phyloP scores from a whole-genome alignment of 1,140 invertebrate genomes.

The Drosophila pandora region DNA sequence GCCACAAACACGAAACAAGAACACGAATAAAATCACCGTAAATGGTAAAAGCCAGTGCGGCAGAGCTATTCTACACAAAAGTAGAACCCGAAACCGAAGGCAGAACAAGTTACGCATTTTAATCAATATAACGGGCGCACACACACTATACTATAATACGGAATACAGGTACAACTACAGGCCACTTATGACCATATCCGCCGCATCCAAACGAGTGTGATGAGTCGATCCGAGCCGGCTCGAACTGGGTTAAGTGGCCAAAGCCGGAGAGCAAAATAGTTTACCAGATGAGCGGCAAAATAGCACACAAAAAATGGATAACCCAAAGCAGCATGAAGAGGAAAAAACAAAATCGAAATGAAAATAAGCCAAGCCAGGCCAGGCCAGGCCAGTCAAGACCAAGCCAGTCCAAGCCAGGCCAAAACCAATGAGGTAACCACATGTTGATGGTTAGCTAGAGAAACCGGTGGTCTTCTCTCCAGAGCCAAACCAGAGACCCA shows the following conservation, averaged over 20 bases:
- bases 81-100: conserved; percentile 64
- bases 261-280: conserved; percentile 61
- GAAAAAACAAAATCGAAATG: conserved; percentile 61
- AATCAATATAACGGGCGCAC: conserved; percentile 76
- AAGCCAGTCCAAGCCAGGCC: conserved; percentile 17
- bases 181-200: conserved; percentile 54
- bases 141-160: conserved; percentile 2
- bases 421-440: conserved; percentile 71
- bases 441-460: conserved; percentile 48
- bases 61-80: conserved; percentile 34
- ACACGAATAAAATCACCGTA: conserved; percentile 49
- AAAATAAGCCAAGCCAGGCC: conserved; percentile 60
- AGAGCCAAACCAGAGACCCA: conserved; percentile 55
- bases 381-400: conserved; percentile 37
- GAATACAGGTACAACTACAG: conserved; percentile 6
- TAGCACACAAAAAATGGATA: background rate
- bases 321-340: background rate
- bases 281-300: conserved; percentile 54
- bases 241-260: conserved; percentile 75
- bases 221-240: conserved; percentile 47
- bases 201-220: conserved; percentile 51
- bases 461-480: conserved; percentile 43
- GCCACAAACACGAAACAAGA: conserved; percentile 27
- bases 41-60: conserved; percentile 36
- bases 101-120: conserved; percentile 78